These are phyloP conservation scores for Forbesichthys agassizii DNA, from an alignment of 2,113 vertebrate species.

Conservation along the genomic window DNA sequence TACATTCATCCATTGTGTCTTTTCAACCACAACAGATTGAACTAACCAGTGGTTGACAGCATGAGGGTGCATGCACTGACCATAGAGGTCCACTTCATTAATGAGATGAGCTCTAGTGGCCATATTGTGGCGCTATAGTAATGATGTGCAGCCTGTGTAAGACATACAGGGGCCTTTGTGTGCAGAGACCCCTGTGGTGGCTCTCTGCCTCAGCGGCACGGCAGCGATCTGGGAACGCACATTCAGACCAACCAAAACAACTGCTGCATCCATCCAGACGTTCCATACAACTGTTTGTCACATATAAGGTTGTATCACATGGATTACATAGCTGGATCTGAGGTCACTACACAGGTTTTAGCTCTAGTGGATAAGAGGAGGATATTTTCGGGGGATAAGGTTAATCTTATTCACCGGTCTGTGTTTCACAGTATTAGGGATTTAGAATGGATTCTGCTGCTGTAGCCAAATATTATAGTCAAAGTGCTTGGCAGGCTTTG, in stretches of 20 bases:
- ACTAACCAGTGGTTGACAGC: no score
- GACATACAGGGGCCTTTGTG: constrained; percentile 34
- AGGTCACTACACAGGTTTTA: constrained; percentile 28
- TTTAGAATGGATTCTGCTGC: constrained; percentile 56
- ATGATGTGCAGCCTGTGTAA: constrained; percentile 30
- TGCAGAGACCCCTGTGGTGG: constrained; percentile 19
- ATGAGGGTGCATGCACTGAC: background rate
- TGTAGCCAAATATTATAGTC: constrained; percentile 49
- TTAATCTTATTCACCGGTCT: constrained; percentile 41
- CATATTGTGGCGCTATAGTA: constrained; percentile 30
- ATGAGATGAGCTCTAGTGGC: constrained; percentile 37
- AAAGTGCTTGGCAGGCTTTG: constrained; percentile 37
- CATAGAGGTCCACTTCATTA: constrained; percentile 23
- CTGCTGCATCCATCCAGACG: constrained; percentile 3
- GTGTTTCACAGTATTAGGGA: constrained; percentile 26
- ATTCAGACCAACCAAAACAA: background rate
- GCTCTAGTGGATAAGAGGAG: constrained; percentile 38
- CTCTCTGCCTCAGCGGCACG: background rate
- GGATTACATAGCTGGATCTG: constrained; percentile 16
- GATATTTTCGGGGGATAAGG: constrained; percentile 41
- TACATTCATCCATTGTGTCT: no score
- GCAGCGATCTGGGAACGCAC: background rate
- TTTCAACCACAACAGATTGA: no score
- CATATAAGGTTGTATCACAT: constrained; percentile 9
- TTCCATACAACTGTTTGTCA: constrained; percentile 28